Evolutionary conservation across 2,797 vertebrate species (phyloP), one percentile per base, ranked within the genome.

Genomic region (Sebastes minor): DNA sequence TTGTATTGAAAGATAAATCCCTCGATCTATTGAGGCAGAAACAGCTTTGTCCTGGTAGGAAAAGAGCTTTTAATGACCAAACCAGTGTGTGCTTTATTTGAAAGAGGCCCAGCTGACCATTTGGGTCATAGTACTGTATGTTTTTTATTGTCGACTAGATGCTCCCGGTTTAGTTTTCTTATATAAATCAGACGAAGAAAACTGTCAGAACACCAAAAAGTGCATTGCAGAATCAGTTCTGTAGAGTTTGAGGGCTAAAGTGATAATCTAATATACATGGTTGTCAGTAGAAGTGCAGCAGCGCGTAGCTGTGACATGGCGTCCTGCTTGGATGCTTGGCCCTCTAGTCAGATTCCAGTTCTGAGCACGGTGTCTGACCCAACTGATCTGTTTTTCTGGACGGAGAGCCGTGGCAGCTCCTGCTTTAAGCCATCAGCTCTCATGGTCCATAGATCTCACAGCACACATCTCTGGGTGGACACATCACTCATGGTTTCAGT

Each of bases 1-100:
- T 81, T 89, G 82, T 88, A 71, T 88, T 85, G 73, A 60, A 52
- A 84, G 74, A 88, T 83, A 91, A 90, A 86, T 85, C 86, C 76
- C 16, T 82, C 72, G 77, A 65, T 71, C 82, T 73, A 80, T 4
- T 72, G 66, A 85, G 32, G 82, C 74, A 76, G 74, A 83, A 81
- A 76, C 64, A 18, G 65, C 78, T 82, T 87, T 83, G 79, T 82
- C 69, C 76, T 75, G 56, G 7, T 59, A 56, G 53, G 68, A 56
- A 59, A 82, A 68, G 14, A 25, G 68, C 66, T 78, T 82, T 79
- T 76, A 82, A 81, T 81, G 69, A 82, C 68, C 49, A 79, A 84
- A 81, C 71, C 70, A 49, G 65, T 85, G 69, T 75, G 68, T 56
- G 46, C 62, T 53, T 61, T 68, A 59, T 46, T 46, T 69, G 55